A percentile compares a stretch with the other conserved stretches of the same genome.
Conservation (phyloP, 2,113 vertebrate genomes). For the Chlamydotis undulata region DNA sequence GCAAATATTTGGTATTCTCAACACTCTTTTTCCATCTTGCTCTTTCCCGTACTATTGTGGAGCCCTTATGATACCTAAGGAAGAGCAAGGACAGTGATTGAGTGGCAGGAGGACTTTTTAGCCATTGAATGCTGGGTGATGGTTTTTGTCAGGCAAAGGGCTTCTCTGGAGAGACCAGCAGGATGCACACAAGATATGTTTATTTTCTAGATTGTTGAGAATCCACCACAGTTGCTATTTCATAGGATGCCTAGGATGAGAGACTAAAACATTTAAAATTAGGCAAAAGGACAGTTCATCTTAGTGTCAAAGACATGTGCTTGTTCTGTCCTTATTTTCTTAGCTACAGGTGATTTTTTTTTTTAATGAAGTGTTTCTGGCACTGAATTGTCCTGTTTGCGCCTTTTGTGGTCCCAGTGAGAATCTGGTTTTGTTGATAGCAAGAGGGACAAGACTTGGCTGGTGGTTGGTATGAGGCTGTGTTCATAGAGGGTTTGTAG, state of each 20-base stretch:
- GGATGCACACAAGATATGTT: no score
- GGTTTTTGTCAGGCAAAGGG: neutral
- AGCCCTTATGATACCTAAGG: neutral
- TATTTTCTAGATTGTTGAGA: neutral
- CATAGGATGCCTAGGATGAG: neutral
- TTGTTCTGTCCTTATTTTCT: neutral
- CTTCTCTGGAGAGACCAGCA: neutral
- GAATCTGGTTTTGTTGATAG: neutral
- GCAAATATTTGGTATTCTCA: rapidly evolving
- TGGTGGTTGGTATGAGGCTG: neutral
- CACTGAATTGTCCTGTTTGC: neutral
- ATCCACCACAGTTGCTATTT: neutral
- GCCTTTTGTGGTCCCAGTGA: neutral
- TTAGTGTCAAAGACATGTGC: neutral
- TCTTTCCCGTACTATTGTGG: neutral
- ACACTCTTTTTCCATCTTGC: neutral
- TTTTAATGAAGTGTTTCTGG: neutral
- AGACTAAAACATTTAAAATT: neutral
- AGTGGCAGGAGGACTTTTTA: neutral
- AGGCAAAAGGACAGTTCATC: neutral
- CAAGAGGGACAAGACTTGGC: neutral
- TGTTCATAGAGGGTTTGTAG: neutral
- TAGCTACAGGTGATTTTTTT: neutral
- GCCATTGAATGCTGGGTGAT: neutral
- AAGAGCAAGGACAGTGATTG: neutral